Conservation (phyloP, 2,113 vertebrate species). For the Etia nguti region DNA sequence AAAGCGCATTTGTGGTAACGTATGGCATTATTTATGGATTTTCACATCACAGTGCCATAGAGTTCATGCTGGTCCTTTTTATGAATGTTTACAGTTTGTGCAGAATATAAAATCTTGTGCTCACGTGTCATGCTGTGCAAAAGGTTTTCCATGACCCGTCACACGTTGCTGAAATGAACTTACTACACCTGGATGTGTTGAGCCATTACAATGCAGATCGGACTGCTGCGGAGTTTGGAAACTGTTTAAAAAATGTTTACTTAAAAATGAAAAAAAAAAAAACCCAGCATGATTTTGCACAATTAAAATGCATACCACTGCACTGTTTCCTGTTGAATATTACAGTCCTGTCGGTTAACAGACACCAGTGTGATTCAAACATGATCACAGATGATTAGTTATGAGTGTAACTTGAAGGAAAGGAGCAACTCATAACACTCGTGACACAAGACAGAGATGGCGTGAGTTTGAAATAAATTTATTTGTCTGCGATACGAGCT, state of each 20-base stretch:
- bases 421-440: background rate
- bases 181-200: background rate
- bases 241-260: constrained; percentile 22
- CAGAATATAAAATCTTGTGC: background rate
- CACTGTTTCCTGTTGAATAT: background rate
- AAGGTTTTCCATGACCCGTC: background rate
- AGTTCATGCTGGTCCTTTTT: constrained; percentile 10
- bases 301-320: constrained; percentile 53
- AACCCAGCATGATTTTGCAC: constrained; percentile 75
- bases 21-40: background rate
- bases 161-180: background rate
- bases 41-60: constrained; percentile 34
- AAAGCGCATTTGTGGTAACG: background rate
- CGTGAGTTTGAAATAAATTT: constrained; percentile 63
- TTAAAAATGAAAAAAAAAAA: background rate
- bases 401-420: background rate
- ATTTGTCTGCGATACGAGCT: constrained; percentile 55
- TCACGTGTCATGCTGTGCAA: constrained; percentile 13
- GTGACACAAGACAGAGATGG: background rate
- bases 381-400: background rate
- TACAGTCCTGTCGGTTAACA: background rate
- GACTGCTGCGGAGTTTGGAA: constrained; percentile 31
- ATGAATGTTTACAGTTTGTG: constrained; percentile 41
- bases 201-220: background rate
- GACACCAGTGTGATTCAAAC: background rate